These are phyloP conservation scores for Sympetrum striolatum DNA, from an alignment of 2,888 invertebrate species.

Conservation along the genomic window DNA sequence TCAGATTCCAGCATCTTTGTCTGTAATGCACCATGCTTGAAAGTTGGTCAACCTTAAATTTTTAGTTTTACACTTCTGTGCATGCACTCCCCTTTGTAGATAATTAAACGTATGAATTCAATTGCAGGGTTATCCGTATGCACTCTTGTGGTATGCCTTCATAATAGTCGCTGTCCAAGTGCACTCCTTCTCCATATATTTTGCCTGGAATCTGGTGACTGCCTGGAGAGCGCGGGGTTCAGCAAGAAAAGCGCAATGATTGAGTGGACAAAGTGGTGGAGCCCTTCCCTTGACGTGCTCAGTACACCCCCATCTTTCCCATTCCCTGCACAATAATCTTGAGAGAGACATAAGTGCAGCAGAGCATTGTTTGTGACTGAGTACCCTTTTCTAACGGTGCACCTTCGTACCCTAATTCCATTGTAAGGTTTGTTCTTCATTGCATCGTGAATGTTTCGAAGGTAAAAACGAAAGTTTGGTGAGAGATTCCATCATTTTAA, in stretches of 20 bases:
- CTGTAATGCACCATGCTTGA: too few species aligned
- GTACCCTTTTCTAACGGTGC: conserved; percentile 2
- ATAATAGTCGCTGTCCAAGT: conserved; percentile 86
- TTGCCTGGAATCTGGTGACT: conserved; percentile 79
- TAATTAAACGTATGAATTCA: conserved; percentile 47
- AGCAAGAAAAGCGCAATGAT: conserved; percentile 72
- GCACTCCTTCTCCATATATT: conserved; percentile 84
- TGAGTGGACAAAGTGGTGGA: conserved; percentile 1
- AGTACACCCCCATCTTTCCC: neutral
- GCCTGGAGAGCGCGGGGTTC: conserved; percentile 82
- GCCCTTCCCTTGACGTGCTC: neutral
- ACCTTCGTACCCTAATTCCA: neutral
- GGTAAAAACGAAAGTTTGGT: neutral
- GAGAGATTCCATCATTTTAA: neutral
- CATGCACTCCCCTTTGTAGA: too few species aligned
- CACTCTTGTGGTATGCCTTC: conserved; percentile 91
- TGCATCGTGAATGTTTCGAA: conserved; percentile 8
- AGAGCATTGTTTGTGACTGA: conserved; percentile 19
- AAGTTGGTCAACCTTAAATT: too few species aligned
- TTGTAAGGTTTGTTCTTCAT: conserved; percentile 28
- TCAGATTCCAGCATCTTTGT: too few species aligned
- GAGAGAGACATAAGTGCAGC: neutral
- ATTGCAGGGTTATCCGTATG: conserved; percentile 86
- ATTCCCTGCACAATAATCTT: conserved; percentile 1
- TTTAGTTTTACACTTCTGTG: too few species aligned